Base-by-base conservation (phyloP, 2,888 invertebrate species). In the Galeruca laticollis region DNA sequence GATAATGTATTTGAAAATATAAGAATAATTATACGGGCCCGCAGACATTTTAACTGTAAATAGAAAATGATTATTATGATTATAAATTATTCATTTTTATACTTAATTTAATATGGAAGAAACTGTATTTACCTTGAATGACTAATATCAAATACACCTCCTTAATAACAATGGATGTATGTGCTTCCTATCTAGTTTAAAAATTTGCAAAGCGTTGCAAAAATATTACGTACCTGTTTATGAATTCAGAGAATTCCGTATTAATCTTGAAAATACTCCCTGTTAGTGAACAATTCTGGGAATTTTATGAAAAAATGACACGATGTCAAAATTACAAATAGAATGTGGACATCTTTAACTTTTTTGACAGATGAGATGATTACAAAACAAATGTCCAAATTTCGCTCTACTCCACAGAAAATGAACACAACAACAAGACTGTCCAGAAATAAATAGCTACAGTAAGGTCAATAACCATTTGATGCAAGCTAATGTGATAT, bases 1-100 rank as follows among this genome's bases (percentile, higher is more conserved):
- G 79, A 99, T 99, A 82, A 99, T 99, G 86, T 99, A 99, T 86
- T 99, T 99, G 87, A 99, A 99, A 85, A 99, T 99, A 86, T 99
- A 99, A 52, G 98, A 98, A 87, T 99, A 99, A 88, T 99, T 99
- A 86, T 99, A 99, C 68, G 99, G 99, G 84, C 97, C 98, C 77
- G 96, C 93, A 78, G 96, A 93, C 96, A 96, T 96, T 83, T 87
- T 92, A 49, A 35, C 74, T 73, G 70, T 73, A 75, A 63, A 21
- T 15, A 26, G 43, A 47, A 20, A n/a, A 43, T 56, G 13, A 60
- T 20, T 37, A 11, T 4, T 11, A n/a, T 37, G 59, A 59, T 35
- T 31, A 26, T 20, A 37, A 52, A 35, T n/a, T n/a, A 15, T 31
- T 40, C 57, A 47, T 57, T 18, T 33, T 21, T 33, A 37, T 60